Percentiles rank a stretch among this genome's conserved stretches.
These are phyloP conservation scores for Acestrorhynchus altus DNA, from an alignment of 2,797 vertebrate species.

Conservation along the genomic window DNA sequence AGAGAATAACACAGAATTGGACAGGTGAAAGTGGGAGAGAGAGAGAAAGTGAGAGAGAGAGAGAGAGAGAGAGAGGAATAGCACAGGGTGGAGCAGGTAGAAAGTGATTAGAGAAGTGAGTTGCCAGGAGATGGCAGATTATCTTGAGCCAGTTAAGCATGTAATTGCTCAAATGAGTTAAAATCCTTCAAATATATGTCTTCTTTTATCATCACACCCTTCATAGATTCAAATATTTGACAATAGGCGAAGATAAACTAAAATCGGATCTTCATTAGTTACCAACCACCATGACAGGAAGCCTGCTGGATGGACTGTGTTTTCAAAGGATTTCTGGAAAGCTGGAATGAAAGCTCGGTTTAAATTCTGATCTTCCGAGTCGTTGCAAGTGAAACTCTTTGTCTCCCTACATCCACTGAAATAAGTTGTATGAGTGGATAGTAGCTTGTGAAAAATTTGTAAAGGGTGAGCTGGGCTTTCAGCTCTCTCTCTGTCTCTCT, in stretches of 20 bases:
- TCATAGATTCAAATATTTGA: conserved; percentile 99
- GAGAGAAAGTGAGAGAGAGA: conserved; percentile 77
- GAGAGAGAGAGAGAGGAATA: conserved; percentile 58
- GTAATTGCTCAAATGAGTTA: conserved; percentile 99
- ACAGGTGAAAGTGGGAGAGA: conserved; percentile 29
- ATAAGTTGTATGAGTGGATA: background rate
- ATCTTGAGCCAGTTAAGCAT: conserved; percentile 99
- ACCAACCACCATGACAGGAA: conserved; percentile 88
- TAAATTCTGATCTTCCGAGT: conserved; percentile 21
- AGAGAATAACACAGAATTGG: conserved; percentile 81
- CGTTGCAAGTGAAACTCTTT: background rate
- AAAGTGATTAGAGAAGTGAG: too few relatives aligned
- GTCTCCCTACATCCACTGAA: background rate
- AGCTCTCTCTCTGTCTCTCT: background rate
- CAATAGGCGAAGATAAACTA: conserved; percentile 97
- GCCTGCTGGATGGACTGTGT: conserved; percentile 82
- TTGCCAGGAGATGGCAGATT: conserved; percentile 98
- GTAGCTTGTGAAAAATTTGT: background rate
- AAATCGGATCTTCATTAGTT: conserved; percentile 90
- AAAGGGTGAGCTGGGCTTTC: background rate
- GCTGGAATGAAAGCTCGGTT: conserved; percentile 82
- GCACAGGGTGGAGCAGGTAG: conserved; percentile 47
- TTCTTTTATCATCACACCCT: conserved; percentile 99
- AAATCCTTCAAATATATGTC: conserved; percentile 99
- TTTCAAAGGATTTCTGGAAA: conserved; percentile 85